phyloP scores from a whole-genome alignment of 1,140 invertebrate species.

The Drosophila santomea region DNA sequence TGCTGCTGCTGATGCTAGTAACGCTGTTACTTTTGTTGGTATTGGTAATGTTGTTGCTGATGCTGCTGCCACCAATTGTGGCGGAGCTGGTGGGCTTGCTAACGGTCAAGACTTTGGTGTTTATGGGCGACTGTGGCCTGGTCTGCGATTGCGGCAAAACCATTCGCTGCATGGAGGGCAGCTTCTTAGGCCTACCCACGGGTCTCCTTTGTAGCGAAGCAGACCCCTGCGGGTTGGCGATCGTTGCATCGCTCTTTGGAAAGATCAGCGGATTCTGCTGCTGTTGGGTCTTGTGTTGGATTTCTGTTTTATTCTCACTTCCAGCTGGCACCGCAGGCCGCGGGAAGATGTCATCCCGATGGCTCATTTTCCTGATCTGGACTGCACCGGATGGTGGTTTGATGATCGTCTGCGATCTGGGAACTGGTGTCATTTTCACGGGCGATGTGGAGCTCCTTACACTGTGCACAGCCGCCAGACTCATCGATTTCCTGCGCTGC shows the following conservation, averaged over 20 bases:
- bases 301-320: not conserved
- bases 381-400: not conserved
- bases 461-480: constrained; percentile 25
- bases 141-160: too few species aligned
- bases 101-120: not conserved
- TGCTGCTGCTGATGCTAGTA: not conserved
- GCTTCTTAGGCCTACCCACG: constrained; percentile 7
- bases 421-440: constrained; percentile 60
- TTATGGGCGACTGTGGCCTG: not conserved
- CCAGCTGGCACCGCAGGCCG: constrained; percentile 1
- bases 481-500: constrained; percentile 56
- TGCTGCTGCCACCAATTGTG: not conserved
- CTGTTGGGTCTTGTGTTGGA: not conserved
- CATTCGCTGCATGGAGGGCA: not conserved
- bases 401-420: constrained; percentile 6
- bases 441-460: constrained; percentile 54
- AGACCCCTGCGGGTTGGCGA: too few species aligned
- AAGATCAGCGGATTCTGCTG: not conserved
- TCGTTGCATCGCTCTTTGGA: not conserved
- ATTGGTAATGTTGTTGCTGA: not conserved
- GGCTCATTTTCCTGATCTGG: not conserved
- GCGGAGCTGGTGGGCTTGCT: not conserved
- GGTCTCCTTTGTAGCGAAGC: not conserved
- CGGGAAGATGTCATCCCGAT: constrained; percentile 51
- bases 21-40: not conserved